Evolutionary conservation across 2,888 invertebrate genomes (phyloP).

Genomic region (Scaptomyza caliginosa): DNA sequence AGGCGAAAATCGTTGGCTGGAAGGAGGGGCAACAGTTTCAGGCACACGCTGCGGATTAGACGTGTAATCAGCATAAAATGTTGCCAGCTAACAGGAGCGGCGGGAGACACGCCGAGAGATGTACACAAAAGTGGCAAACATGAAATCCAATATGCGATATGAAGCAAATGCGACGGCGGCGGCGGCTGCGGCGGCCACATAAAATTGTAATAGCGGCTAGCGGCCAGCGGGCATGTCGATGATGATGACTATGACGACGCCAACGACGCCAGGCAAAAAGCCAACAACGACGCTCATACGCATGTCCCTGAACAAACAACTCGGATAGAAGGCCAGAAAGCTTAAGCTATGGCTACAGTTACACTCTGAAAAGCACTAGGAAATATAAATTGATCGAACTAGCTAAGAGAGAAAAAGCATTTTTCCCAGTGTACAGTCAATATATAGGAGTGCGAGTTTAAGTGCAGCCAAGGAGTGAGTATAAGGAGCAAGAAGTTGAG

Average conservation of each 20-base stretch:
- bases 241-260: conserved; percentile 34
- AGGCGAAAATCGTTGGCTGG: not conserved
- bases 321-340: conserved; percentile 6
- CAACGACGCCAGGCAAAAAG: conserved; percentile 31
- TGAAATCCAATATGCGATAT: conserved; percentile 73
- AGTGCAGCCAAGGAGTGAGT: conserved; percentile 22
- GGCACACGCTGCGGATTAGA: conserved; percentile 78
- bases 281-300: conserved; percentile 65
- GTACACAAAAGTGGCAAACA: conserved; percentile 69
- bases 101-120: not conserved
- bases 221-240: conserved; percentile 45
- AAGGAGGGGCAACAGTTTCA: conserved; percentile 31
- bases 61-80: conserved; percentile 78
- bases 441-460: conserved; percentile 30
- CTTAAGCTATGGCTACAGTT: conserved; percentile 8
- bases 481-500: conserved; percentile 13
- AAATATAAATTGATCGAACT: no score
- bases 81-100: conserved; percentile 34
- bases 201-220: conserved; percentile 55
- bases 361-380: conserved; percentile 4
- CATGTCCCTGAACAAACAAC: conserved; percentile 71
- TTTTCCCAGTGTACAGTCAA: conserved; percentile 1
- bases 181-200: conserved; percentile 40
- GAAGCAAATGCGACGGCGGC: not conserved
- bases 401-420: not conserved